phyloP scores from a whole-genome alignment of 2,888 invertebrate genomes.

The Sphecodes monilicornis region DNA sequence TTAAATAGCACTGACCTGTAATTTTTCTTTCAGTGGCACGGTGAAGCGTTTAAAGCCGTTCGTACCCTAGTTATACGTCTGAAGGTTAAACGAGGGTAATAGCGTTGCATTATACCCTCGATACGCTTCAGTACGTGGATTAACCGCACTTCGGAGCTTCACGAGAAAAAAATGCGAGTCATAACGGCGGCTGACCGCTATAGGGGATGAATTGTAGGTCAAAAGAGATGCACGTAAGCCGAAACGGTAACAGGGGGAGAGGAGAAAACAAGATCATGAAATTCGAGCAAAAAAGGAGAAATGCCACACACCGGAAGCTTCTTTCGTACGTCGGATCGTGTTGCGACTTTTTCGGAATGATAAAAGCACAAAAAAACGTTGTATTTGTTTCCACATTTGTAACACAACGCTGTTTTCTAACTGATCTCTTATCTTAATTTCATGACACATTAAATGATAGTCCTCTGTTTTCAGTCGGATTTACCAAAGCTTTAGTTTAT shows the following conservation, averaged over 20 bases:
- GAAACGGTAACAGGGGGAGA: neutral
- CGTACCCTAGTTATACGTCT: slow-evolving; percentile 41
- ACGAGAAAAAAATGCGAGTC: slow-evolving; percentile 42
- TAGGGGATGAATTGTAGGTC: slow-evolving; percentile 49
- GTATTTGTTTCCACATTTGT: neutral
- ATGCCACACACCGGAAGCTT: neutral
- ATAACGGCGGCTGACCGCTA: slow-evolving; percentile 25
- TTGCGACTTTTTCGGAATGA: neutral
- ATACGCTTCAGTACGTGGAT: slow-evolving; percentile 51
- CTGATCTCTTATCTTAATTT: neutral
- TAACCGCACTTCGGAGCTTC: slow-evolving; percentile 40
- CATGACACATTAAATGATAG: neutral
- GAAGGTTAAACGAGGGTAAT: slow-evolving; percentile 57
- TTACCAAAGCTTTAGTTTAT: slow-evolving; percentile 5
- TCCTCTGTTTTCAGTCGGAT: neutral
- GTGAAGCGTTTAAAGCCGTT: slow-evolving; percentile 2
- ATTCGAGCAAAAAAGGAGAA: slow-evolving; percentile 7
- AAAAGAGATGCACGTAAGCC: slow-evolving; percentile 30
- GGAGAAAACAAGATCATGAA: slow-evolving; percentile 23
- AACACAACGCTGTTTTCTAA: neutral
- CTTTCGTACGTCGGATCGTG: neutral
- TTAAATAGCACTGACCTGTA: neutral
- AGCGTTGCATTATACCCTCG: slow-evolving; percentile 51
- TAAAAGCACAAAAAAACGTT: neutral
- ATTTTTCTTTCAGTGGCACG: slow-evolving; percentile 1